These are phyloP conservation scores for Diploptera punctata DNA, from an alignment of 2,888 invertebrate species.

Conservation along the genomic window DNA sequence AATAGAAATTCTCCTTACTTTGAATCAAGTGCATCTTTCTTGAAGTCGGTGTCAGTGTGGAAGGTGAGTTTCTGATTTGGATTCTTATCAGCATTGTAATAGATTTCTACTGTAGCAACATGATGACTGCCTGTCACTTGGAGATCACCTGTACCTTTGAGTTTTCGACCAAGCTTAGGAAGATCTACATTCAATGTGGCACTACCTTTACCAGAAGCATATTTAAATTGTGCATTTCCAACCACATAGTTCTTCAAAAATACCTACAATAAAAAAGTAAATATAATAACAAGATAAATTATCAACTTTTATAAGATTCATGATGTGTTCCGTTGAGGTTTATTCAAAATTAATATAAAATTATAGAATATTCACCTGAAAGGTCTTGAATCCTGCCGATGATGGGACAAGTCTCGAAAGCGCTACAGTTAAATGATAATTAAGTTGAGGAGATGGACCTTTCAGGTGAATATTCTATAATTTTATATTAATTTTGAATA, in stretches of 20 bases:
- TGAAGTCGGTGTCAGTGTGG: constrained; percentile 65
- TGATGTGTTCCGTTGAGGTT: no score
- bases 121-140: constrained; percentile 65
- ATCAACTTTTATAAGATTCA: no score
- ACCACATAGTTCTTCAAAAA: constrained; percentile 64
- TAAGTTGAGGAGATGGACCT: no score
- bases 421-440: no score
- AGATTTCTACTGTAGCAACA: constrained; percentile 67
- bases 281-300: no score
- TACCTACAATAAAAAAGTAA: constrained; percentile 16
- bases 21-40: constrained; percentile 62
- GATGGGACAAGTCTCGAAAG: no score
- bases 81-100: no score
- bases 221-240: constrained; percentile 68
- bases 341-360: no score
- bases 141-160: constrained; percentile 61
- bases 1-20: constrained; percentile 68
- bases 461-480: no score
- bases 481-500: no score
- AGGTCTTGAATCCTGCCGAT: no score
- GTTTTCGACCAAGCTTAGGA: constrained; percentile 60
- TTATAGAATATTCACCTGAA: no score
- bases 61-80: constrained; percentile 70
- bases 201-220: constrained; percentile 67
- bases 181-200: constrained; percentile 51